Percentiles rank a stretch among this genome's conserved stretches.
Evolutionary conservation across 2,797 vertebrate genomes (phyloP).

Genomic region (Pseudotriccus pelzelni): DNA sequence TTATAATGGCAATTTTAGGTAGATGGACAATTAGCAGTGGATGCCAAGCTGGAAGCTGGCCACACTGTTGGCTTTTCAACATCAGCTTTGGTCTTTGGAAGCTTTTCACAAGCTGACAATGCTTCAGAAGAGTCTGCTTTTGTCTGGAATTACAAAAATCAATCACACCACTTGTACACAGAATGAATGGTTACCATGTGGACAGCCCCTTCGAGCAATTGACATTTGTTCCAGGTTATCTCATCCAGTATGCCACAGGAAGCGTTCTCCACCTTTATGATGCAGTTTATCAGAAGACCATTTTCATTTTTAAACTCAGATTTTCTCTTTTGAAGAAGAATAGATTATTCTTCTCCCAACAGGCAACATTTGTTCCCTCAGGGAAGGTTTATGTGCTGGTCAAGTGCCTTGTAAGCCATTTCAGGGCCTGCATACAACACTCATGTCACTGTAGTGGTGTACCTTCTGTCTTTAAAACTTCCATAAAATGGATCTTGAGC

Average conservation of each 20-base stretch:
- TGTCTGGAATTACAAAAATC: conserved; percentile 23
- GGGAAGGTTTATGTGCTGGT: not conserved
- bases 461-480: not conserved
- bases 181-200: not conserved
- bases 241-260: not conserved
- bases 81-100: conserved; percentile 24
- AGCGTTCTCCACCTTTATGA: not conserved
- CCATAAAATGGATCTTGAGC: not conserved
- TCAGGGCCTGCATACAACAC: not conserved
- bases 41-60: conserved; percentile 57
- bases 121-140: conserved; percentile 35
- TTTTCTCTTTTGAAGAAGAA: not conserved
- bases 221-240: not conserved
- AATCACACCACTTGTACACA: not conserved
- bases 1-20: conserved; percentile 56
- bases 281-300: not conserved
- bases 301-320: not conserved
- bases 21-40: conserved; percentile 29
- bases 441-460: fast-evolving
- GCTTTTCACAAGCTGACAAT: conserved; percentile 32
- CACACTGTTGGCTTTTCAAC: conserved; percentile 27
- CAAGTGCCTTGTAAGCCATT: not conserved
- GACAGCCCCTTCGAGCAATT: not conserved
- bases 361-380: not conserved
- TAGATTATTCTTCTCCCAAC: not conserved